Evolutionary conservation across 2,113 vertebrate species (phyloP).

Genomic region (Lamprotornis superbus): DNA sequence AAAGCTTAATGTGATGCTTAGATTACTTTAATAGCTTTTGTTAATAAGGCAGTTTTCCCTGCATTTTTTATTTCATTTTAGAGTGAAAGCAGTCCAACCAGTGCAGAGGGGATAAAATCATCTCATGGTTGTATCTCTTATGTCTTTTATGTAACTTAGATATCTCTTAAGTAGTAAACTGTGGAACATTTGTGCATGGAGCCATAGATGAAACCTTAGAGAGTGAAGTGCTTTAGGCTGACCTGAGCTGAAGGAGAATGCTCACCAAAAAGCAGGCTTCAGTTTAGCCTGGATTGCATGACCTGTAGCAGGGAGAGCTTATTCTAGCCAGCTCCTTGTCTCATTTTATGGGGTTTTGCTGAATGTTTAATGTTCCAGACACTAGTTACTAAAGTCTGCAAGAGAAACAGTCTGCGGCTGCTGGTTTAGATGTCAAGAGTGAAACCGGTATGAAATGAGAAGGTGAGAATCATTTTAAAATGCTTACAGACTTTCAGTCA

Average conservation of each 20-base stretch:
- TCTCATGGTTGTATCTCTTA: not conserved
- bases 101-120: slow-evolving; percentile 10
- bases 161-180: not conserved
- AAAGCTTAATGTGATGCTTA: slow-evolving; percentile 73
- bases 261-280: not conserved
- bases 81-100: slow-evolving; percentile 46
- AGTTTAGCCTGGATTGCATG: not conserved
- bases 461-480: not conserved
- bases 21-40: slow-evolving; percentile 74
- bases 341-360: not conserved
- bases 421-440: not conserved
- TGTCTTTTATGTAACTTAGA: not conserved
- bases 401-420: not conserved
- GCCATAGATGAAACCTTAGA: not conserved
- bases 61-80: slow-evolving; percentile 61
- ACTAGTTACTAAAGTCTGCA: not conserved
- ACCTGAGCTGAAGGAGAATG: not conserved
- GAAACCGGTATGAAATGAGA: not conserved
- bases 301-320: not conserved
- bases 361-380: not conserved
- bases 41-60: slow-evolving; percentile 69
- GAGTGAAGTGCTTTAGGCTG: not conserved
- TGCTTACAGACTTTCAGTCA: not conserved
- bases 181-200: not conserved
- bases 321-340: not conserved